Conservation (phyloP, 2,113 vertebrate genomes). For the Cryptotis parvus region DNA sequence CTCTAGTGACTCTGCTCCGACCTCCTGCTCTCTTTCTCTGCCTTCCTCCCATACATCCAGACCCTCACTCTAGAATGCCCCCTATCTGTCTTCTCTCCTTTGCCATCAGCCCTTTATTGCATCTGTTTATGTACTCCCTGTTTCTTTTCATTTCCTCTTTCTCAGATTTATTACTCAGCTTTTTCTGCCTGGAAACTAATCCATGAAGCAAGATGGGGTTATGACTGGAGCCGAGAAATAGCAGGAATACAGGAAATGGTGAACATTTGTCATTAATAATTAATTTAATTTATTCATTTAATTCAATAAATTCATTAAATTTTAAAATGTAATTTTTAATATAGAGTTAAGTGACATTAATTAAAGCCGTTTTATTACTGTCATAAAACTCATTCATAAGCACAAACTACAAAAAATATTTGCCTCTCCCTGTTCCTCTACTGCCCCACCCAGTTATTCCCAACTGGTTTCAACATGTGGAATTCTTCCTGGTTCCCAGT, state of each 20-base stretch:
- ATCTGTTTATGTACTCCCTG: background rate
- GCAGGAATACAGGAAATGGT: background rate
- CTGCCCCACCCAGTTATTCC: background rate
- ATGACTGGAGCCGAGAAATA: background rate
- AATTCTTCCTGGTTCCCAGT: background rate
- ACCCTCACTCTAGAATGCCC: background rate
- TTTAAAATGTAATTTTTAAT: slow-evolving; percentile 1
- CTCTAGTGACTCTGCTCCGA: fast-evolving
- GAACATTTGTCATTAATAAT: background rate
- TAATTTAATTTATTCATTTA: background rate
- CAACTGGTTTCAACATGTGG: background rate
- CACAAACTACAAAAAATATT: background rate
- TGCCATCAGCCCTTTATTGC: background rate
- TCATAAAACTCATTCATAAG: background rate
- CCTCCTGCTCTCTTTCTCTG: background rate
- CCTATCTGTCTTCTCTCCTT: background rate
- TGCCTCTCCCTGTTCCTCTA: background rate
- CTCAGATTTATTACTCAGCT: background rate
- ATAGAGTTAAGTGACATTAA: background rate
- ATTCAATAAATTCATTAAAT: background rate
- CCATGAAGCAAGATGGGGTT: background rate
- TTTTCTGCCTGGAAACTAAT: background rate
- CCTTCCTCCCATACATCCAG: background rate
- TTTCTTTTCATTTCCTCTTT: background rate
- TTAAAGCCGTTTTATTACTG: background rate